These are phyloP conservation scores for Hydropsyche betteni DNA, from an alignment of 2,888 invertebrate genomes.

Conservation along the genomic window DNA sequence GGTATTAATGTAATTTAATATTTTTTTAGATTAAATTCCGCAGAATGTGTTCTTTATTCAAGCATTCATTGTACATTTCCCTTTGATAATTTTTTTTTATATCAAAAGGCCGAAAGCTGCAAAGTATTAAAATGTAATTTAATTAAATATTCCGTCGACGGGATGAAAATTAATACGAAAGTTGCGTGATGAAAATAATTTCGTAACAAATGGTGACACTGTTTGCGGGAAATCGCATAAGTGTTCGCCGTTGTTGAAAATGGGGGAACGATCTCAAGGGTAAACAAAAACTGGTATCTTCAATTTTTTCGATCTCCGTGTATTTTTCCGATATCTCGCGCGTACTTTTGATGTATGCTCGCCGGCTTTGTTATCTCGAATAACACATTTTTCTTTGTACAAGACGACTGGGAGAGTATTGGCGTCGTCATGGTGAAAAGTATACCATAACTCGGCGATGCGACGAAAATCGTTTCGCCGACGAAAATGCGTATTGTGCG, in stretches of 20 bases:
- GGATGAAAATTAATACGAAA: too few relatives aligned
- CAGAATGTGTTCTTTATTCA: too few relatives aligned
- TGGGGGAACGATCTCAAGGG: not conserved
- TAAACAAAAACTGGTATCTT: constrained; percentile 26
- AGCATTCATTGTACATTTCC: too few relatives aligned
- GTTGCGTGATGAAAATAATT: too few relatives aligned
- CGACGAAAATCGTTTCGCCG: not conserved
- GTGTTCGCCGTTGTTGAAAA: not conserved
- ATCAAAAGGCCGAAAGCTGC: too few relatives aligned
- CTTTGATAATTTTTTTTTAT: too few relatives aligned
- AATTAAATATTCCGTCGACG: too few relatives aligned
- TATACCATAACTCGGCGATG: not conserved
- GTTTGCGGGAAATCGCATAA: not conserved
- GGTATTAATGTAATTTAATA: too few relatives aligned
- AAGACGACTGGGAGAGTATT: not conserved
- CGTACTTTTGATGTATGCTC: constrained; percentile 20
- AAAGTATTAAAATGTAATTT: too few relatives aligned
- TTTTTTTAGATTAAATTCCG: too few relatives aligned
- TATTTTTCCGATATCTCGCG: constrained; percentile 13
- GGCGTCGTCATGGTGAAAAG: constrained; percentile 22
- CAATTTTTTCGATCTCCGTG: constrained; percentile 20
- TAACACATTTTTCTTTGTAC: constrained; percentile 21
- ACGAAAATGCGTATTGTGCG: not conserved
- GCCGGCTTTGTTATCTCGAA: constrained; percentile 23
- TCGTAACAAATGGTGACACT: too few relatives aligned